Evolutionary conservation across 2,888 invertebrate species (phyloP), one percentile per base, ranked within the genome.

Genomic region (Danaus chrysippus): DNA sequence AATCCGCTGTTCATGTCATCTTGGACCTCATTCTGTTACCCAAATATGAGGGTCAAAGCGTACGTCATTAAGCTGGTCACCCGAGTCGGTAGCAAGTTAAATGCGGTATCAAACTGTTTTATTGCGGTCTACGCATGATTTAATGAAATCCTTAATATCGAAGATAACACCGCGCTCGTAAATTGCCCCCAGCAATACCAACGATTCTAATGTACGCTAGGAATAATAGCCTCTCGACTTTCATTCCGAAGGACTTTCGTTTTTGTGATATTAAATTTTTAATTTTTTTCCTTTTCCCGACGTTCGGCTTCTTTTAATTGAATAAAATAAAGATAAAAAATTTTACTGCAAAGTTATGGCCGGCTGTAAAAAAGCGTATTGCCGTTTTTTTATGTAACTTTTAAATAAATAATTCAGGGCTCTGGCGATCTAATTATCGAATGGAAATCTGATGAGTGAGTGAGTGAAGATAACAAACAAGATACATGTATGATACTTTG

Each of bases 61-160:
- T 82, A 81, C 79, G 83, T 87, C 88, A 86, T 88, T 88, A 89
- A 83, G 73, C 79, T 77, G 84, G 86, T 83, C 86, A 86, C 84
- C 83, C 83, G 83, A 83, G 75, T 81, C 79, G 76, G 72, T 67
- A 71, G 73, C 76, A 75, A 75, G 81, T 80, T 85, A 82, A 87
- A 81, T 81, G 82, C 82, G 86, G 83, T 86, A 87, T 89, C 89
- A 90, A 87, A 88, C 89, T 87, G 89, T 90, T 91, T 91, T 90
- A 90, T 88, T 89, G 83, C 87, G 74, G 72, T 74, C 72, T 69
- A 75, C 75, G 79, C 80, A 87, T 88, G 90, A 91, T 90, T 88
- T 91, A 91, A 91, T 91, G 89, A 91, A 90, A 89, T 89, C 86
- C 87, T 86, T 90, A 86, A 87, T 87, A 87, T 86, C 77, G 79